phyloP scores from a whole-genome alignment of 2,888 invertebrate genomes.

The Nomada ferruginata region DNA sequence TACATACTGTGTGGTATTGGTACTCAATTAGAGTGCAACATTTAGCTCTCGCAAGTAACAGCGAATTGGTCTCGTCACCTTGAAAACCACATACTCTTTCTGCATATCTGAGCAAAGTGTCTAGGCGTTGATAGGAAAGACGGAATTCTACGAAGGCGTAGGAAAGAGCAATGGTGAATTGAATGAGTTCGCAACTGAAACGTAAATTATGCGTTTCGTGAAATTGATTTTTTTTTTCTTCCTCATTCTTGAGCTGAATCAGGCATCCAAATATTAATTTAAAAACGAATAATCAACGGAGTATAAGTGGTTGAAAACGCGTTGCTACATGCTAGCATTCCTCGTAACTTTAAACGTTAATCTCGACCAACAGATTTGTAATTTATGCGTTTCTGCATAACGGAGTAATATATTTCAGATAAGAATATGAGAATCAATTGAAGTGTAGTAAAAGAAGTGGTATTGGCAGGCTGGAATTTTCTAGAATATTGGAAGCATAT shows the following conservation, averaged over 20 bases:
- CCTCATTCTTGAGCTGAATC: background rate
- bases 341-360: conserved; percentile 9
- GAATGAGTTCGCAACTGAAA: background rate
- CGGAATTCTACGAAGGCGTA: conserved; percentile 5
- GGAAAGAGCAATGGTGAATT: background rate
- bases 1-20: too few relatives aligned
- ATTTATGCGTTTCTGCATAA: conserved; percentile 26
- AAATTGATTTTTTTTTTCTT: background rate
- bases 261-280: background rate
- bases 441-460: background rate
- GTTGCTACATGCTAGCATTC: conserved; percentile 13
- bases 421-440: conserved; percentile 20
- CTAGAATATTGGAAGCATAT: background rate
- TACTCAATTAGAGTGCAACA: too few relatives aligned
- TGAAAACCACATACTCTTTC: background rate
- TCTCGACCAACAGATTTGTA: conserved; percentile 15
- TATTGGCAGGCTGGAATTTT: conserved; percentile 16
- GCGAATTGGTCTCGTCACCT: background rate
- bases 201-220: background rate
- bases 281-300: background rate
- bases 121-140: background rate
- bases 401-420: conserved; percentile 3
- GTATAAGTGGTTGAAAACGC: background rate
- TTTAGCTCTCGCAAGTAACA: background rate
- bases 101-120: background rate